Evolutionary conservation across 2,113 vertebrate genomes (phyloP).

Genomic region (Cranoglanis bouderius): DNA sequence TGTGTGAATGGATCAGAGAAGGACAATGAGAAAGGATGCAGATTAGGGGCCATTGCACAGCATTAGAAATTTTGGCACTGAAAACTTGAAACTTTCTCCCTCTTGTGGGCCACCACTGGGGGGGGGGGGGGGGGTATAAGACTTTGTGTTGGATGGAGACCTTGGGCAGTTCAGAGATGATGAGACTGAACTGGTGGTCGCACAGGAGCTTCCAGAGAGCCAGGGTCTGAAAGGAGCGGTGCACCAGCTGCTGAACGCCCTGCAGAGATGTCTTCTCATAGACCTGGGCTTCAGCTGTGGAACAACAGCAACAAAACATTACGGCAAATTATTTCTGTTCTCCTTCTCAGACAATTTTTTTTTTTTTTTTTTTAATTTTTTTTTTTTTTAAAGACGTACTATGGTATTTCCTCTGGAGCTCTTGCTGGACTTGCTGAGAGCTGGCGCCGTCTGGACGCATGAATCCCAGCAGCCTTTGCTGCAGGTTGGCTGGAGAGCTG

Average conservation of each 20-base stretch:
- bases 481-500: slow-evolving; percentile 85
- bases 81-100: too few relatives aligned
- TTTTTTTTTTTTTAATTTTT: too few relatives aligned
- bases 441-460: slow-evolving; percentile 87
- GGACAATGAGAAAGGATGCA: background rate
- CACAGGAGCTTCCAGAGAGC: slow-evolving; percentile 95
- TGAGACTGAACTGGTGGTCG: slow-evolving; percentile 91
- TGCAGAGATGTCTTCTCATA: slow-evolving; percentile 92
- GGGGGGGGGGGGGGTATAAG: too few relatives aligned
- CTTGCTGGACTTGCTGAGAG: slow-evolving; percentile 94
- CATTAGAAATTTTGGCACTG: too few relatives aligned
- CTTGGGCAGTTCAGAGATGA: slow-evolving; percentile 93
- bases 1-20: background rate
- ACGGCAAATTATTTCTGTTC: background rate
- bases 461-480: slow-evolving; percentile 87
- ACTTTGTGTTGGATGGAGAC: slow-evolving; percentile 63
- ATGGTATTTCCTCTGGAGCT: slow-evolving; percentile 92
- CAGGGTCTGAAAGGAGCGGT: slow-evolving; percentile 90
- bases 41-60: background rate
- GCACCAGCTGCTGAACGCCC: slow-evolving; percentile 89
- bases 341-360: background rate
- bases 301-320: background rate
- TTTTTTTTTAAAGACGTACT: too few relatives aligned
- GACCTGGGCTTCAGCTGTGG: slow-evolving; percentile 87
- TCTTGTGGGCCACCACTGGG: background rate